Base-by-base conservation (phyloP, 2,113 vertebrate species). In the Parotia lawesii region DNA sequence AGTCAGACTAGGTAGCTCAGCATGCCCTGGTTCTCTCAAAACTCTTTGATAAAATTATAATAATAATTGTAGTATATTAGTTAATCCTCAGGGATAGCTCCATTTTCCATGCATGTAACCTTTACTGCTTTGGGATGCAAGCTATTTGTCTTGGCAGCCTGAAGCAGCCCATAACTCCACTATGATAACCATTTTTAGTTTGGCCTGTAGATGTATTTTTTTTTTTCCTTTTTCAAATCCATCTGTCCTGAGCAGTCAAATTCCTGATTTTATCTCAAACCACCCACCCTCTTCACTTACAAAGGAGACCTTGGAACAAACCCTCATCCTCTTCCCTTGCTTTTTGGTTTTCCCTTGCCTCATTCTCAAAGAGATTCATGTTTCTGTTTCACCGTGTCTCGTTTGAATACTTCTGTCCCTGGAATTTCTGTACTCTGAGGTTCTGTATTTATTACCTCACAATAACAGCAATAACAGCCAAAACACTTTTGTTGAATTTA, bases 81-180 rank as follows among this genome's bases (percentile, higher is more conserved):
- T 80, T 86, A 78, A 42, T 96, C 97, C 94, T 92, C 48, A 57
- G 96, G 94, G 96, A 94, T 50, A 62, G 56, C 86, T 96, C 94
- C 37, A 19, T 94, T 97, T 96, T 96, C 94, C 91, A 91, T 94
- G 80, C 84, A 65, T 57, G 91, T 96, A 97, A 96, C 93, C 89
- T 96, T 96, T 96, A 93, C 94, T 94, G 94, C 93, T 94, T 80
- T 94, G 93, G 82, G 96, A 95, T 94, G 64, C 58, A 73, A 79
- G 69, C 38, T 95, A 77, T 97, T 97, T 97, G 74, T 87, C 85
- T 97, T 96, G 97, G 97, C 95, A 96, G 90, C 50, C 58, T 40
- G 78, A 74, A 88, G n/a, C 75, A 92, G 64, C 75, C 85, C 85
- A 86, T 84, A 96, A 96, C 88, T 93, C 96, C 72, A 91, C 95